Conservation (phyloP, 2,888 invertebrate species). For the Peribatodes rhomboidaria region DNA sequence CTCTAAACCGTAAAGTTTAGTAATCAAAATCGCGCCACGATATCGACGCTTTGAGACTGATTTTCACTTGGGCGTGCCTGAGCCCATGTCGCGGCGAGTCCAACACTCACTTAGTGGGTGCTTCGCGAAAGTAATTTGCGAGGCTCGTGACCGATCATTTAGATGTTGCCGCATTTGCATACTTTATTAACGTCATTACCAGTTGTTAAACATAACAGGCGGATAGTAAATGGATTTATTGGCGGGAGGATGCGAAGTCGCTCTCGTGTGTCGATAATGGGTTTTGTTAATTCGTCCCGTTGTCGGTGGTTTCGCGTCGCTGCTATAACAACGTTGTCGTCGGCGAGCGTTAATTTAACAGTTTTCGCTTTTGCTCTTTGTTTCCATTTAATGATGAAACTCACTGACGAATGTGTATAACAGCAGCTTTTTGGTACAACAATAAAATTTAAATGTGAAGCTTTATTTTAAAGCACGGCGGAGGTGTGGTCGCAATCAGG, state of each 20-base stretch:
- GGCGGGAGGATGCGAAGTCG: constrained; percentile 60
- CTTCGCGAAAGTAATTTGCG: constrained; percentile 75
- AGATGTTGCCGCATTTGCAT: constrained; percentile 71
- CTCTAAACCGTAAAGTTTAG: constrained; percentile 53
- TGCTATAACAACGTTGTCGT: constrained; percentile 51
- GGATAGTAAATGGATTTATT: constrained; percentile 68
- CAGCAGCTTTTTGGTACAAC: constrained; percentile 43
- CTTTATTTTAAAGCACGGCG: constrained; percentile 38
- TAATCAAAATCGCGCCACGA: constrained; percentile 47
- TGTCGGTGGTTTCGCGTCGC: constrained; percentile 61
- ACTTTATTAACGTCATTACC: constrained; percentile 71
- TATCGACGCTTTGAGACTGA: constrained; percentile 46
- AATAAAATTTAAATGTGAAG: constrained; percentile 43
- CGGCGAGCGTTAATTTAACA: constrained; percentile 58
- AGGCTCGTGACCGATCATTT: constrained; percentile 70
- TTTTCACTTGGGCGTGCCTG: constrained; percentile 57
- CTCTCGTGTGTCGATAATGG: constrained; percentile 61
- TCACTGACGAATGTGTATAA: constrained; percentile 43
- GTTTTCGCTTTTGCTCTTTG: constrained; percentile 63
- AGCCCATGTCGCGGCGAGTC: constrained; percentile 64
- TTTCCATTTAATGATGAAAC: constrained; percentile 55
- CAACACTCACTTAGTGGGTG: constrained; percentile 75
- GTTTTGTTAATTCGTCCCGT: constrained; percentile 66
- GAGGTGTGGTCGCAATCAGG: constrained; percentile 32
- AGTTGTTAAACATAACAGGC: constrained; percentile 58